Percentiles rank a stretch among this genome's conserved stretches.
phyloP scores from a whole-genome alignment of 2,113 vertebrate genomes.

The Gymnarchus niloticus region DNA sequence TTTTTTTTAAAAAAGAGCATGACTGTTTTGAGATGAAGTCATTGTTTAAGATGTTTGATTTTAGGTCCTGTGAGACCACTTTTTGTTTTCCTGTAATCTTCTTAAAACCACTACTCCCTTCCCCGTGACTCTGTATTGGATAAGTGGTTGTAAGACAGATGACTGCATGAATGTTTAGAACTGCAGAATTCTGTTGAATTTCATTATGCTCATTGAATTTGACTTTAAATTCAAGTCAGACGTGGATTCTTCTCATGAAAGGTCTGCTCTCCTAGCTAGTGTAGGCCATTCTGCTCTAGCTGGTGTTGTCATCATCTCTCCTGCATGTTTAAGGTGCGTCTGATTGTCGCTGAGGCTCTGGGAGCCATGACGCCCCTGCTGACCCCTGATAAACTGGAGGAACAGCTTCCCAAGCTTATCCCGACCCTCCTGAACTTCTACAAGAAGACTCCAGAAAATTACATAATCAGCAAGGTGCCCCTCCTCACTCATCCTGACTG shows the following conservation, averaged over 20 bases:
- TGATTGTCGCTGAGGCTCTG: slow-evolving; percentile 79
- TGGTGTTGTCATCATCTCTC: background rate
- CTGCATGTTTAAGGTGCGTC: slow-evolving; percentile 63
- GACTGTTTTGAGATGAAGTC: no score
- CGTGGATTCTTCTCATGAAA: background rate
- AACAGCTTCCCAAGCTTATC: slow-evolving; percentile 80
- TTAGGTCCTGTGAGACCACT: background rate
- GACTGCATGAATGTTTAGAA: no score
- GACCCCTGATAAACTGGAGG: slow-evolving; percentile 79
- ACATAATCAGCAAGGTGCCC: slow-evolving; percentile 79
- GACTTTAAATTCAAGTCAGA: no score
- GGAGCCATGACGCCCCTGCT: slow-evolving; percentile 83
- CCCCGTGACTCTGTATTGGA: no score
- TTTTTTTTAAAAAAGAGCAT: no score
- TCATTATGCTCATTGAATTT: no score
- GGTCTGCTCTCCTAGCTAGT: background rate
- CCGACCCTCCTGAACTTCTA: slow-evolving; percentile 75
- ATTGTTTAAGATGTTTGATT: background rate
- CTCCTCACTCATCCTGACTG: background rate
- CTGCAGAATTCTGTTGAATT: no score
- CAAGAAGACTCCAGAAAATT: slow-evolving; percentile 78
- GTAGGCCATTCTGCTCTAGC: background rate
- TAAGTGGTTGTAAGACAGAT: no score
- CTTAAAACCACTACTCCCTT: no score
- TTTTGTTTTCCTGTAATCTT: no score